Evolutionary conservation across 1,140 invertebrate genomes (phyloP).

Genomic region (Zaprionus tsacasi): DNA sequence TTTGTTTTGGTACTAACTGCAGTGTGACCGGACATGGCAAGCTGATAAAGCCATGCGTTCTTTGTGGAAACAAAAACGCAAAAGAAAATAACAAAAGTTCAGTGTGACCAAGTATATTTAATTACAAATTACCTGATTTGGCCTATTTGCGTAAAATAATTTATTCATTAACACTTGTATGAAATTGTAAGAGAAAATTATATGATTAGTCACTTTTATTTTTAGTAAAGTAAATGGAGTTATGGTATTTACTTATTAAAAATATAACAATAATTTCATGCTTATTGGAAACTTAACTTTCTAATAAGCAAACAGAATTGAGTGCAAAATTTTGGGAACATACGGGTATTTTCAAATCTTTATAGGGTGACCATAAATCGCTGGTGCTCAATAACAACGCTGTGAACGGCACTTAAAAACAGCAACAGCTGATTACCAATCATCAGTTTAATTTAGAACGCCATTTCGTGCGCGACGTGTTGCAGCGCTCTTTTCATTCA

Average conservation of each 20-base stretch:
- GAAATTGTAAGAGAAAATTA: neutral
- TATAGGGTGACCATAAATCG: slow-evolving; percentile 23
- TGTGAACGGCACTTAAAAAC: slow-evolving; percentile 9
- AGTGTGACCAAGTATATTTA: slow-evolving; percentile 7
- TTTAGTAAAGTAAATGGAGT: neutral
- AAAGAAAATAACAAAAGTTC: slow-evolving; percentile 29
- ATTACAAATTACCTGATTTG: too few relatives aligned
- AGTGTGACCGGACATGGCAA: slow-evolving; percentile 30
- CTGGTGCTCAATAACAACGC: neutral
- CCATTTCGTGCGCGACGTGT: slow-evolving; percentile 33
- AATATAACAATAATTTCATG: too few relatives aligned
- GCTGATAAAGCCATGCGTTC: slow-evolving; percentile 17
- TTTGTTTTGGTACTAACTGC: slow-evolving; percentile 58
- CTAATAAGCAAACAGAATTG: too few relatives aligned
- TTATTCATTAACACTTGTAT: neutral
- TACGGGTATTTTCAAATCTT: neutral
- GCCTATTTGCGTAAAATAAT: neutral
- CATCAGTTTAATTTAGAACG: slow-evolving; percentile 43
- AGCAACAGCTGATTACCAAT: slow-evolving; percentile 31
- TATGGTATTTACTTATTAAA: neutral
- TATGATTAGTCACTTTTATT: too few relatives aligned
- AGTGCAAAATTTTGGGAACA: too few relatives aligned
- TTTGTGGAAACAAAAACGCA: neutral
- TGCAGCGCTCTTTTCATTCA: slow-evolving; percentile 7
- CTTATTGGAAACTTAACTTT: too few relatives aligned